Percentiles rank a stretch among this genome's conserved stretches.
phyloP scores from a whole-genome alignment of 2,888 invertebrate genomes.

The Leucoptera coffeella region DNA sequence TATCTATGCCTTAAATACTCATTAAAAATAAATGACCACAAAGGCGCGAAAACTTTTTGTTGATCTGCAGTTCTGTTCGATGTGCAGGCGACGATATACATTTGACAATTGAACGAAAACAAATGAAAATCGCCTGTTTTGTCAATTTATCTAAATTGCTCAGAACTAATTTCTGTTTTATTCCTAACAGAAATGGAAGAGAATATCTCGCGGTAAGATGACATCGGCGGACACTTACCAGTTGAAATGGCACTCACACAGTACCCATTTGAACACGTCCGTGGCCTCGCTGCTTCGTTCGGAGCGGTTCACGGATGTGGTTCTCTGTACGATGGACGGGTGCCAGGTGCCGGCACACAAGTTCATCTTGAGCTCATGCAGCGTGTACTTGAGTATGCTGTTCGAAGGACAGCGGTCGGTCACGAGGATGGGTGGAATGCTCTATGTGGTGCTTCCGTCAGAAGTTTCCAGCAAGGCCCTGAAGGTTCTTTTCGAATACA shows the following conservation, averaged over 20 bases:
- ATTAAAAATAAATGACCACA: no score
- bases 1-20: no score
- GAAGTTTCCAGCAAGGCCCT: constrained; percentile 75
- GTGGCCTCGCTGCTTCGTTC: constrained; percentile 72
- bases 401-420: constrained; percentile 43
- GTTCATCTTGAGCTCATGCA: constrained; percentile 78
- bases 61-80: no score
- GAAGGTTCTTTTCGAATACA: constrained; percentile 77
- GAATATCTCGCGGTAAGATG: no score
- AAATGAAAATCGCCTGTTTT: no score
- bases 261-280: constrained; percentile 74
- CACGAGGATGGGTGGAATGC: constrained; percentile 42
- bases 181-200: no score
- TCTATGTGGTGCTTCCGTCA: constrained; percentile 71
- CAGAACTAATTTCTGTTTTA: no score
- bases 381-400: constrained; percentile 40
- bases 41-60: no score
- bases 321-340: constrained; percentile 72
- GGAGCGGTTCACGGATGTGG: constrained; percentile 77
- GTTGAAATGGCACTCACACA: constrained; percentile 84
- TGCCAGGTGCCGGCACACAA: constrained; percentile 79
- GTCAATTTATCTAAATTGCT: no score
- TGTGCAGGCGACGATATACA: no score
- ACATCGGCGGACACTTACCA: constrained; percentile 73
- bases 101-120: no score